A percentile compares a stretch with the other conserved stretches of the same genome.
Conservation (phyloP, 1,140 invertebrate genomes). For the Papilio polyxenes region DNA sequence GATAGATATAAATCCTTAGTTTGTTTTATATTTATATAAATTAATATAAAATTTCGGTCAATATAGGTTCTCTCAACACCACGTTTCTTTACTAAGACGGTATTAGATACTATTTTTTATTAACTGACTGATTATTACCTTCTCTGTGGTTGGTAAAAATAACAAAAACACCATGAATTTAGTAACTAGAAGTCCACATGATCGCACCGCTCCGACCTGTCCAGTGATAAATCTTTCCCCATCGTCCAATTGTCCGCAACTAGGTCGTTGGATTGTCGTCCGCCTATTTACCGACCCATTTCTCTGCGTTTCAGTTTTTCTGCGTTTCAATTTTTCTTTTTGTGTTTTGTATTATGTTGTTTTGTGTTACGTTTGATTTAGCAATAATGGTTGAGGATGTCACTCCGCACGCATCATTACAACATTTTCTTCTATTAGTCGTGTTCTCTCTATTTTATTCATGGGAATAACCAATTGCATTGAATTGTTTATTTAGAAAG, state of each 20-base stretch:
- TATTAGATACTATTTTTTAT: background rate
- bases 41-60: background rate
- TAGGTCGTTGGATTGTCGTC: constrained; percentile 69
- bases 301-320: constrained; percentile 69
- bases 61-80: too few relatives aligned
- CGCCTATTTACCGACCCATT: constrained; percentile 64
- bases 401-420: background rate
- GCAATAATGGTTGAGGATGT: constrained; percentile 1
- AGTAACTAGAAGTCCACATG: background rate
- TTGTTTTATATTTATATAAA: too few relatives aligned
- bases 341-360: constrained; percentile 64
- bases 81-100: background rate
- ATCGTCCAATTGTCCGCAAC: constrained; percentile 69
- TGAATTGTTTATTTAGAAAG: background rate
- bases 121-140: background rate
- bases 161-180: background rate
- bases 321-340: constrained; percentile 69
- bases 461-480: background rate
- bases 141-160: background rate
- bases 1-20: too few relatives aligned
- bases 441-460: constrained; percentile 34
- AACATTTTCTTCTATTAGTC: constrained; percentile 17
- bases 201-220: constrained; percentile 38
- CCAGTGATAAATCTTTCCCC: constrained; percentile 66
- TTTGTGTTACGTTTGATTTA: constrained; percentile 45